Evolutionary conservation across 37 sponge, comb jelly and placozoan genomes (phyloP), one percentile per base, ranked within the genome.

Genomic region (Halichondria panicea): DNA sequence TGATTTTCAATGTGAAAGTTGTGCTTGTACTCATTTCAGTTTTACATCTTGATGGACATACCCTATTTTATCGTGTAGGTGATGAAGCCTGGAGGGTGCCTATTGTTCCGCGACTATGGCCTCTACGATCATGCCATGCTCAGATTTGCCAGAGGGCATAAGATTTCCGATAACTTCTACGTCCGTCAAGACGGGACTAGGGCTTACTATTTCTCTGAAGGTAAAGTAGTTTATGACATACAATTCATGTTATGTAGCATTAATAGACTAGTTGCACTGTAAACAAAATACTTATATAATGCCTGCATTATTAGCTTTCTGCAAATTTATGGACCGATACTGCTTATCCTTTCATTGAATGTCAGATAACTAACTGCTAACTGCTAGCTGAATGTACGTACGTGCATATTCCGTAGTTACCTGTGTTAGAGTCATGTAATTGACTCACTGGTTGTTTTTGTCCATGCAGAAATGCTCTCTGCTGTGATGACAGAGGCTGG

Each of bases 121-220:
- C 81, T 98, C 44, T 98, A 88, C 53, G 99, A 98, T 58, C 96
- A 98, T 55, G 99, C 99, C 48, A 95, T 95, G 99, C 79, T 98
- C 70, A 56, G 96, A 35, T 98, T 98, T 53, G 76, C 79, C 21
- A 43, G 65, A 1, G 99, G 99, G 3, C 99, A 98, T 78, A 98
- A 98, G 76, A 87, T 98, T 28, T 50, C 88, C 13, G 93, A 89
- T 44, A 78, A 93, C 64, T 98, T 95, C 59, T 98, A 98, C 57
- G 81, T 87, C 42, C 62, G 99, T 27, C 99, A 98, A 43, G 99
- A 98, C 52, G 96, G 99, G 33, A 98, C 99, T 0, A 80, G 93
- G 52, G 99, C 93, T 5, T 98, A 92, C 84, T 98, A 90, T 78
- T 98, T 98, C 72, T 90, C 95, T 19, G 66, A 72, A 67, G 93